Conservation (phyloP, 2,113 vertebrate genomes). For the Neotoma lepida region DNA sequence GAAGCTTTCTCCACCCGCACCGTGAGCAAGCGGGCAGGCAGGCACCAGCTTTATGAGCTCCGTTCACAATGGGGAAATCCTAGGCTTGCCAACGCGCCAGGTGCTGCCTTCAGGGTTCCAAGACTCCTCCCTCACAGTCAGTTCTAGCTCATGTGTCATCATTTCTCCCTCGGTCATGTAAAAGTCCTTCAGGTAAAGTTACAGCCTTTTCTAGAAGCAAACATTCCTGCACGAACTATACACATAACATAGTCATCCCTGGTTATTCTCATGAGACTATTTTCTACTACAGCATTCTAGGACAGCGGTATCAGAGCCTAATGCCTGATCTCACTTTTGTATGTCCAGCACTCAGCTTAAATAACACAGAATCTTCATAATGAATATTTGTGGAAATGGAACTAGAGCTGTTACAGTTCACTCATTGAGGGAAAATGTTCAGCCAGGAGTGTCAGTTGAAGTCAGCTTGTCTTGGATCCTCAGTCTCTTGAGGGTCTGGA, state of each 20-base stretch:
- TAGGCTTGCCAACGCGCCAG: neutral
- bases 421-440: neutral
- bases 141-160: neutral
- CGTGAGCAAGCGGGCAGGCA: neutral
- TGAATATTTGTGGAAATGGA: slow-evolving; percentile 23
- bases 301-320: neutral
- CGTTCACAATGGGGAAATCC: slow-evolving; percentile 52
- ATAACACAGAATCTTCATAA: neutral
- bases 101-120: neutral
- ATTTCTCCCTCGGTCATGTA: neutral
- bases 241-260: neutral
- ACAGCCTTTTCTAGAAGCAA: neutral
- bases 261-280: neutral
- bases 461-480: neutral
- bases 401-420: neutral
- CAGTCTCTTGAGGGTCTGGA: neutral
- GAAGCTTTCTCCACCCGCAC: slow-evolving; percentile 20
- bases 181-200: neutral
- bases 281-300: neutral
- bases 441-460: neutral
- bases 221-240: neutral
- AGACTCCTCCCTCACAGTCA: neutral
- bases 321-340: neutral
- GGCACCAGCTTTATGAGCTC: slow-evolving; percentile 44
- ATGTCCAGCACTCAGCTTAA: neutral